Evolutionary conservation across 2,888 invertebrate genomes (phyloP).

Genomic region (Habroteleia sp.): DNA sequence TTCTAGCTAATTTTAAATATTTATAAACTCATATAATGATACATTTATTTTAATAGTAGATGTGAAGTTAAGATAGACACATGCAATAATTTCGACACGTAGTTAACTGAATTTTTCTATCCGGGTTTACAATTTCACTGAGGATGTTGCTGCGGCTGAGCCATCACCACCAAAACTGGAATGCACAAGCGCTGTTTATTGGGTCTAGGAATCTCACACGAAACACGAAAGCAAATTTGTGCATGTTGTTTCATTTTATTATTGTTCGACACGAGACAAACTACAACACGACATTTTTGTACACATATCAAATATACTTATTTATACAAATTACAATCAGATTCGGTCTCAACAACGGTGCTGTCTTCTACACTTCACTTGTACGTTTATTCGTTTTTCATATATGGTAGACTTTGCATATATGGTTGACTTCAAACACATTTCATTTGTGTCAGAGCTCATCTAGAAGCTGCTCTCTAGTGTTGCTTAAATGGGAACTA

Average conservation of each 20-base stretch:
- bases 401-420: too few species aligned
- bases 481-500: too few species aligned
- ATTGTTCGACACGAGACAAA: constrained; percentile 52
- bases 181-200: constrained; percentile 54
- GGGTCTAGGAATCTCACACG: constrained; percentile 34
- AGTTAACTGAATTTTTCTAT: constrained; percentile 13
- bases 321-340: not conserved
- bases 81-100: constrained; percentile 2
- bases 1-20: too few species aligned
- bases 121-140: constrained; percentile 26
- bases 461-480: too few species aligned
- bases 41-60: too few species aligned
- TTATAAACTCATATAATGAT: too few species aligned
- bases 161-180: constrained; percentile 65
- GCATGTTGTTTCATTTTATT: constrained; percentile 60
- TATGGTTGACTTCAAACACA: too few species aligned
- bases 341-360: constrained; percentile 8
- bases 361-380: too few species aligned
- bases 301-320: constrained; percentile 19
- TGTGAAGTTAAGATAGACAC: too few species aligned
- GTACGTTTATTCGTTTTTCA: too few species aligned
- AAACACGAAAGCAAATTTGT: constrained; percentile 41
- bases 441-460: too few species aligned
- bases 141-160: constrained; percentile 54
- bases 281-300: constrained; percentile 19